phyloP scores from a whole-genome alignment of 1,140 invertebrate species.

The Micrasema minimum region DNA sequence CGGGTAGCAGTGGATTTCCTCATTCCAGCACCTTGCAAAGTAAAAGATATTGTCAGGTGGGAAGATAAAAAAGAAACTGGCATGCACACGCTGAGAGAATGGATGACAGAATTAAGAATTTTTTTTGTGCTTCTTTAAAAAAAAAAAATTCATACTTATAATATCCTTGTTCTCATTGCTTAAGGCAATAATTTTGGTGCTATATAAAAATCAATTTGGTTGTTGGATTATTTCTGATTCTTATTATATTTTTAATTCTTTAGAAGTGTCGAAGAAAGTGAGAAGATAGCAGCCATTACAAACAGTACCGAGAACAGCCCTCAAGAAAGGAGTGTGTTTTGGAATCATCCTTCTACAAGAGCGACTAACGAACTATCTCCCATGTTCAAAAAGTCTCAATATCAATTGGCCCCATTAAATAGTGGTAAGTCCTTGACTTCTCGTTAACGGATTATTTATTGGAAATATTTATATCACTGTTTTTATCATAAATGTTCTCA shows the following conservation, averaged over 20 bases:
- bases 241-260: conserved; percentile 11
- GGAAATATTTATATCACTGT: no score
- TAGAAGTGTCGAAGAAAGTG: conserved; percentile 48
- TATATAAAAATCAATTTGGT: no score
- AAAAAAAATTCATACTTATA: no score
- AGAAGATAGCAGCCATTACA: conserved; percentile 52
- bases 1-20: no score
- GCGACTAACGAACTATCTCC: conserved; percentile 66
- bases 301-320: conserved; percentile 54
- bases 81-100: no score
- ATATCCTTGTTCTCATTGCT: no score
- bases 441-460: no score
- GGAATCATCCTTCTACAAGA: conserved; percentile 68
- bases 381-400: conserved; percentile 65
- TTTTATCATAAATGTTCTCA: no score
- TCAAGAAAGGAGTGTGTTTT: conserved; percentile 64
- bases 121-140: no score
- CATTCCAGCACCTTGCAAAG: neutral
- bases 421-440: no score
- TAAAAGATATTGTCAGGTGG: neutral
- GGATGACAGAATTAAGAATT: neutral
- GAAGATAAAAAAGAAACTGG: no score
- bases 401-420: conserved; percentile 68
- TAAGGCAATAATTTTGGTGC: no score
- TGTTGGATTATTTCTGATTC: neutral